A percentile compares a stretch with the other conserved stretches of the same genome.
phyloP scores from a whole-genome alignment of 2,113 vertebrate genomes.

The Smithornis capensis region DNA sequence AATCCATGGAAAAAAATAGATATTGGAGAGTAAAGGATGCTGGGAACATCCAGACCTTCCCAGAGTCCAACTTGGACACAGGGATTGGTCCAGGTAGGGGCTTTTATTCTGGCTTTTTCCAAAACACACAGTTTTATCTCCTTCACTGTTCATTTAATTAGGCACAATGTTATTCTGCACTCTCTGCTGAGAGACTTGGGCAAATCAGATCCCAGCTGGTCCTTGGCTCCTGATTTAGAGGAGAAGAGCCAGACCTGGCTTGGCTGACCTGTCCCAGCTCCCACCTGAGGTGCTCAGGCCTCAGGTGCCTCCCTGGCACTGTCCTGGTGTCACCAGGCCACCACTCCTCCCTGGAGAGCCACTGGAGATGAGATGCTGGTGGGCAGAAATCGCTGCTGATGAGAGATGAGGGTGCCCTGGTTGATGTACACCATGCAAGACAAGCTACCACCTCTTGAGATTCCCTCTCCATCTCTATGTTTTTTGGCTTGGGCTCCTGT shows the following conservation, averaged over 20 bases:
- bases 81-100: not conserved
- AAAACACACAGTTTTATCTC: constrained; percentile 2
- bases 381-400: not conserved
- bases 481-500: constrained; percentile 59
- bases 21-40: not conserved
- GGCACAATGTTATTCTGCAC: constrained; percentile 23
- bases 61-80: not conserved
- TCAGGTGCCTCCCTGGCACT: not conserved
- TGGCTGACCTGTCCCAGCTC: not conserved
- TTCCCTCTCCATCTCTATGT: not conserved
- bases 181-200: not conserved
- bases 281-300: not conserved
- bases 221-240: not conserved
- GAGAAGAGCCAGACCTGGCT: not conserved
- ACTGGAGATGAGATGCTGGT: constrained; percentile 4
- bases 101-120: not conserved
- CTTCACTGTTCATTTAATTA: not conserved
- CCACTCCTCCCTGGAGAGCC: not conserved
- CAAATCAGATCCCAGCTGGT: not conserved
- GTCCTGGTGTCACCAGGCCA: not conserved
- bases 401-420: not conserved
- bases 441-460: not conserved
- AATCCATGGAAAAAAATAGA: not conserved
- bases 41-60: not conserved
- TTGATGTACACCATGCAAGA: constrained; percentile 11